Evolutionary conservation across 2,797 vertebrate genomes (phyloP).

Genomic region (Pangasius macronema): DNA sequence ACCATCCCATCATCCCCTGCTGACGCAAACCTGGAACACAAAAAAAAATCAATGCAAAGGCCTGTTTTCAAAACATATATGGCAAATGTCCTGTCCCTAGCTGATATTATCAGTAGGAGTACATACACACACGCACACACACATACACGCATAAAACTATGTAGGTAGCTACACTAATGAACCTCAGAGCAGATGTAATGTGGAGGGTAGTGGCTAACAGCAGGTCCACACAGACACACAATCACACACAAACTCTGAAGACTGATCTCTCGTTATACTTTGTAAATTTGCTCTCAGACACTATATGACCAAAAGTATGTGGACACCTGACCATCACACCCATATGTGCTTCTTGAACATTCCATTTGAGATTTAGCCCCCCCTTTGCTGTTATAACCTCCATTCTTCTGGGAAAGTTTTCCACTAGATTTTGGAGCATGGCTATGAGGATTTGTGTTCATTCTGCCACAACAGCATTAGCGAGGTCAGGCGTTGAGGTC

Average conservation of each 20-base stretch:
- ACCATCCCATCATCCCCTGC: slow-evolving; percentile 91
- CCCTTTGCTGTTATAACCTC: neutral
- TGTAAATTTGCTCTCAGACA: slow-evolving; percentile 64
- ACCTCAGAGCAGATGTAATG: no score
- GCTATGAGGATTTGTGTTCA: neutral
- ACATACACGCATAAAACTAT: slow-evolving; percentile 49
- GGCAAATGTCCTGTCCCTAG: neutral
- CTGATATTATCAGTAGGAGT: slow-evolving; percentile 41
- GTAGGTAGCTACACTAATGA: neutral
- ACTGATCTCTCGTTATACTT: neutral
- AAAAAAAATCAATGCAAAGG: slow-evolving; percentile 12
- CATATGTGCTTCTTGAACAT: neutral
- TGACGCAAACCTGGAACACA: slow-evolving; percentile 86
- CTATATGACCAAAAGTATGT: neutral
- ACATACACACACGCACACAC: slow-evolving; percentile 56
- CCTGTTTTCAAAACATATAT: slow-evolving; percentile 17
- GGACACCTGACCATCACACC: neutral
- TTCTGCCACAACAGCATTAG: no score
- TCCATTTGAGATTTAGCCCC: neutral
- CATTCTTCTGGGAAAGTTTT: neutral
- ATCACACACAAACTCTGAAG: slow-evolving; percentile 15
- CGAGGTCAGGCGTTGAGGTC: no score
- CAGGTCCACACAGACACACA: neutral
- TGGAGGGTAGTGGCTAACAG: neutral
- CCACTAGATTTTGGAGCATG: neutral